Evolutionary conservation across 2,113 vertebrate species (phyloP), one percentile per base, ranked within the genome.

Genomic region (Pontoporia blainvillei): DNA sequence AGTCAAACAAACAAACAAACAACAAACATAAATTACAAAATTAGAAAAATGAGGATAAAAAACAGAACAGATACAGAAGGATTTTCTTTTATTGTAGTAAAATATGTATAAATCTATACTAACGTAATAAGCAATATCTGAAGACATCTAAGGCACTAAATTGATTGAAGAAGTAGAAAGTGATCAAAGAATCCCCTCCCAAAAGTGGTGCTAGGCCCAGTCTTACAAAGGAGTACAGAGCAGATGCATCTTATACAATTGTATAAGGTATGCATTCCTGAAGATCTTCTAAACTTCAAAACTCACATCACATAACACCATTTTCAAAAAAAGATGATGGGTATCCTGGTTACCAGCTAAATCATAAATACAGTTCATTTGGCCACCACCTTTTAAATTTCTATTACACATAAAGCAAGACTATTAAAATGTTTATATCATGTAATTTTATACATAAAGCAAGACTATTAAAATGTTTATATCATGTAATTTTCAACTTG

Each of bases 381-480:
- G 67, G 34, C 54, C 21, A 79, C 25, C 39, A 84, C 36, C 84
- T 85, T 97, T 91, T 87, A 83, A 92, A 52, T 66, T 62, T 73
- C 66, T n/a, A n/a, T 97, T 83, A 21, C 87, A 85, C 10, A 67
- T 36, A 90, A 95, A 90, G 27, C 61, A 92, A 85, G 49, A 83
- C 31, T 61, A 86, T 66, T 59, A 49, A 81, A 82, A 71, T 72
- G 41, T 91, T 87, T 91, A 54, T 72, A 83, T n/a, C 46, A 49
- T 34, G 21, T 41, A 62, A 73, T 73, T 71, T 97, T 83, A 21
- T 90, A 85, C 10, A 67, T 36, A 90, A 95, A 90, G 27, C 61
- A 92, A 85, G 49, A 83, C 31, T 61, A 86, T 66, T 59, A 49
- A 81, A 82, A 71, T 72, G 41, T 91, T 87, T 91, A 54, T 72